Base-by-base conservation (phyloP, 2,888 invertebrate species). In the Notodonta ziczac region DNA sequence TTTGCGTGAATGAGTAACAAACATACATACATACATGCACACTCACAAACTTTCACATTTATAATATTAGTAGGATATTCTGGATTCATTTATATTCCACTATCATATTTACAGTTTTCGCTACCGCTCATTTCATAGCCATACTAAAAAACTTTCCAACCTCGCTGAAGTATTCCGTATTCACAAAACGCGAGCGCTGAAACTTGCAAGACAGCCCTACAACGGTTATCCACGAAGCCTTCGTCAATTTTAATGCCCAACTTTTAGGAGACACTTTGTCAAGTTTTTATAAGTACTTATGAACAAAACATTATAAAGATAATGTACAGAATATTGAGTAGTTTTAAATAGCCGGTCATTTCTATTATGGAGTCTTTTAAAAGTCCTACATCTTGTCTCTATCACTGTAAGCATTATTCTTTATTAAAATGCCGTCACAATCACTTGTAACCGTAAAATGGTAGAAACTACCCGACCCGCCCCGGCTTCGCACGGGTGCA, bases 111-210 rank as follows among this genome's bases (percentile, higher is more conserved):
- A 13, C 48, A 13, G 0, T 14, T 48, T n/a, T 48, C 7, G 4
- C 35, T 35, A 3, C 5, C 53, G 48, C 54, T 16, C 56, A 32
- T 24, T 12, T 55, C 39, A 46, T 50, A 40, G 50, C 53, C 40
- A 2, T 16, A 24, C 24, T 54, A 51, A 51, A 51, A 56, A 70
- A 58, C 57, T 63, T 66, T 48, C 40, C 9, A 59, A 71, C 59
- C 65, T 64, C 3, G 59, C 60, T 6, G 39, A 53, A 69, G 61
- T 64, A 55, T 63, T 73, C 70, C 62, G 62, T 75, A 70, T 73
- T 73, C 76, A 64, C 58, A 63, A 73, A 70, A 65, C 62, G 69
- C 57, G 44, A 32, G 62, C 58, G 50, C 57, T 70, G 14, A 61
- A 63, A 67, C 67, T 67, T 67, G 40, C 12, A 52, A 16, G 2